Base-by-base conservation (phyloP, 2,797 vertebrate genomes). In the Mormyrops boulengeri region DNA sequence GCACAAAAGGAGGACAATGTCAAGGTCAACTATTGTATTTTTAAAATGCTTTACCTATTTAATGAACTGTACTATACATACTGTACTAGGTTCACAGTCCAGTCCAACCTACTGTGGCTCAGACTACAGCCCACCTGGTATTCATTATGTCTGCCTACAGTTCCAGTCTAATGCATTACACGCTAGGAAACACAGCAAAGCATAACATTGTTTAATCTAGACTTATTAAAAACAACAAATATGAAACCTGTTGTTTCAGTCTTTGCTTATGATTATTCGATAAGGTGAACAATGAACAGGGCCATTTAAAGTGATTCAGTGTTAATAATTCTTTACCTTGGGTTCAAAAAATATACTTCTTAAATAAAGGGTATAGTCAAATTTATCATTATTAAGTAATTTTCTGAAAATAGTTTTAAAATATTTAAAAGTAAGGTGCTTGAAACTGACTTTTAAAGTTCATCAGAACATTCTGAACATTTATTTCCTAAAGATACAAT, bases 351-450 rank as follows among this genome's bases (percentile, higher is more conserved):
- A 95, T 93, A 94, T 94, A 94, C 92, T 90, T 91, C 94, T 91
- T 93, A 91, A 93, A 93, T 94, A 94, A 90, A 92, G 93, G 92
- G 92, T 92, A 91, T 89, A 90, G 93, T 94, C 91, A 91, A 92
- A 87, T 92, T 94, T 93, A 92, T 85, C 92, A 92, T 92, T n/a
- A 53, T 52, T 69, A 92, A 93, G 93, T 91, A 30, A 93, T 93
- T 94, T 89, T 94, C 95, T 95, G 44, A 85, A 85, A 85, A 85
- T 85, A 85, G 44, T 85, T 90, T 92, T 87, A 89, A 94, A 94
- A 93, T 91, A 92, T 92, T 93, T 95, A 95, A 95, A 96, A 96
- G 95, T 96, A 96, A 96, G 95, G 95, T 96, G 96, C 96, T 95
- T 96, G 92, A 93, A 93, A 94, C 91, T 94, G 94, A 95, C 94